Conservation (phyloP, 2,113 vertebrate genomes). For the Capra hircus region DNA sequence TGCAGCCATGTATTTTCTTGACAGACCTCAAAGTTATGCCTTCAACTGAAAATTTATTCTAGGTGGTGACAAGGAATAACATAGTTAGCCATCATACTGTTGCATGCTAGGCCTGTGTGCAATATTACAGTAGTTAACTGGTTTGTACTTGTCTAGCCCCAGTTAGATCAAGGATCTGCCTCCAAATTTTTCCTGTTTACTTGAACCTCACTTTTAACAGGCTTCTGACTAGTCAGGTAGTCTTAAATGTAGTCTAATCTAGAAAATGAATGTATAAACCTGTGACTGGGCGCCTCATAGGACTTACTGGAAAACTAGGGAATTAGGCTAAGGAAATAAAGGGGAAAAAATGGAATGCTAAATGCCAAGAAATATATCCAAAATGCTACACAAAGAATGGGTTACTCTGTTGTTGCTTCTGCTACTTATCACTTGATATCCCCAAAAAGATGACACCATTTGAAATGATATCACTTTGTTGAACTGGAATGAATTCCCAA, state of each 20-base stretch:
- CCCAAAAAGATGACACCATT: background rate
- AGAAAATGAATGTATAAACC: background rate
- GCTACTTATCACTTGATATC: background rate
- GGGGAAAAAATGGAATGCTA: background rate
- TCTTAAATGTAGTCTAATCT: background rate
- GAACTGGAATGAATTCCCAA: background rate
- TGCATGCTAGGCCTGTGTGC: too few species aligned
- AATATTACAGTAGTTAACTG: background rate
- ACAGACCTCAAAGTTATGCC: background rate
- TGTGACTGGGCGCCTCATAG: background rate
- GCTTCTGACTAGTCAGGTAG: background rate
- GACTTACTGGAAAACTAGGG: background rate
- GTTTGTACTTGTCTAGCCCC: background rate
- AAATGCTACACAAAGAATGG: background rate
- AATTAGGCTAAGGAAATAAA: background rate
- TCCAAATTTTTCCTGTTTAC: background rate
- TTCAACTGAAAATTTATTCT: background rate
- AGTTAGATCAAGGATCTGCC: background rate
- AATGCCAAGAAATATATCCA: background rate
- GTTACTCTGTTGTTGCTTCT: background rate
- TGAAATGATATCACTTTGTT: background rate
- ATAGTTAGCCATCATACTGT: background rate
- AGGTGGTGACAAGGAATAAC: background rate
- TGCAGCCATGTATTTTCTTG: background rate
- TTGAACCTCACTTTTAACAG: background rate